Evolutionary conservation across 2,888 invertebrate species (phyloP).

Genomic region (Lithophane semibrunnea): DNA sequence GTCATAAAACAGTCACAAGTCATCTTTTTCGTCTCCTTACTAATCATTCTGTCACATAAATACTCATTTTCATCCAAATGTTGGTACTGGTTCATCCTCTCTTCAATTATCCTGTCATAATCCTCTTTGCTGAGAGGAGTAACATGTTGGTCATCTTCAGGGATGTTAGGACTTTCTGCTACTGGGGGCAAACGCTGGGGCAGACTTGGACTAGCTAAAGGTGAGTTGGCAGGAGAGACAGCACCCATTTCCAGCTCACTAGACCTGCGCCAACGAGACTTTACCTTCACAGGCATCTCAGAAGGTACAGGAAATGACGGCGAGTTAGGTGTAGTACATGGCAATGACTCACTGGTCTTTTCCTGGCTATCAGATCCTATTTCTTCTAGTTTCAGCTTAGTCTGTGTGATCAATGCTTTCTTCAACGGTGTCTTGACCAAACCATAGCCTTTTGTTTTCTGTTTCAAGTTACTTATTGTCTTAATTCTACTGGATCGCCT

Average conservation of each 20-base stretch:
- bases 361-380: slow-evolving; percentile 90
- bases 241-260: slow-evolving; percentile 93
- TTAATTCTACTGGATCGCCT: slow-evolving; percentile 94
- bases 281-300: slow-evolving; percentile 94
- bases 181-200: slow-evolving; percentile 76
- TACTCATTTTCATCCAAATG: slow-evolving; percentile 96
- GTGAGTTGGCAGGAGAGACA: slow-evolving; percentile 83
- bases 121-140: slow-evolving; percentile 82
- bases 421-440: slow-evolving; percentile 90
- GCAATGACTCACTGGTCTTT: slow-evolving; percentile 75
- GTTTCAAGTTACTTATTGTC: slow-evolving; percentile 93
- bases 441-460: slow-evolving; percentile 92
- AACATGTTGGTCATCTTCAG: slow-evolving; percentile 72
- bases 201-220: slow-evolving; percentile 83
- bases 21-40: slow-evolving; percentile 98
- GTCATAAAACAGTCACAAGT: slow-evolving; percentile 98
- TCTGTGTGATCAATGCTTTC: slow-evolving; percentile 87
- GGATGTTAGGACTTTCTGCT: slow-evolving; percentile 73
- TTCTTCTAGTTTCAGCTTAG: slow-evolving; percentile 90
- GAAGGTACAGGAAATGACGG: slow-evolving; percentile 86
- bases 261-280: slow-evolving; percentile 94
- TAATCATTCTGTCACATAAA: slow-evolving; percentile 95
- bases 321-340: slow-evolving; percentile 80
- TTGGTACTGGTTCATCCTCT: slow-evolving; percentile 93
- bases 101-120: slow-evolving; percentile 88